phyloP scores from a whole-genome alignment of 2,797 vertebrate species.

The Fistularia tabacaria region DNA sequence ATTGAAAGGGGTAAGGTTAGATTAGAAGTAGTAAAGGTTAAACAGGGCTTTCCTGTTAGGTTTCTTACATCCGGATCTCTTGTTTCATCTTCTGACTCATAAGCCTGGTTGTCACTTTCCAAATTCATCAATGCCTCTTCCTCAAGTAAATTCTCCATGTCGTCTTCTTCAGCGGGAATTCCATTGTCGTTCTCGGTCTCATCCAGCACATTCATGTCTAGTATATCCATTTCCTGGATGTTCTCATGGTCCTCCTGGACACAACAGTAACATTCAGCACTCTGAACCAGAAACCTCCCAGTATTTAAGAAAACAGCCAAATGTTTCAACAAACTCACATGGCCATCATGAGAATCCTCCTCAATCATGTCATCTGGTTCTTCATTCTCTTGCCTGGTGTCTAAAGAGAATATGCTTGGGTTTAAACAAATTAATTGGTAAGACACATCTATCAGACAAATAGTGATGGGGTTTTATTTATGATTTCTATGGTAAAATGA shows the following conservation, averaged over 20 bases:
- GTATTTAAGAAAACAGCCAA: not conserved
- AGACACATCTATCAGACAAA: no score
- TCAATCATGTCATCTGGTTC: conserved; percentile 85
- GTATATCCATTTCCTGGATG: conserved; percentile 86
- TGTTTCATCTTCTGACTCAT: conserved; percentile 42
- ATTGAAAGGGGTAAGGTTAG: not conserved
- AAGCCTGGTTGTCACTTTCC: conserved; percentile 29
- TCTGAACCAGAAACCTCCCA: not conserved
- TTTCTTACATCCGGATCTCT: conserved; percentile 45
- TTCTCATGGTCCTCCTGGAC: conserved; percentile 77
- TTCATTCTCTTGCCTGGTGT: conserved; percentile 79
- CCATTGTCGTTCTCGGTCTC: conserved; percentile 84
- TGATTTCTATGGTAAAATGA: no score
- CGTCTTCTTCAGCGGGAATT: conserved; percentile 71
- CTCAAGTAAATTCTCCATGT: conserved; percentile 65
- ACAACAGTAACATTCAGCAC: not conserved
- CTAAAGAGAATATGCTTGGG: conserved; percentile 53
- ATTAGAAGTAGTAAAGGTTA: not conserved
- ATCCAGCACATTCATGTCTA: conserved; percentile 86
- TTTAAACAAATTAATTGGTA: conserved; percentile 5
- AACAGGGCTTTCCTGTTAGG: not conserved
- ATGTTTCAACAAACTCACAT: conserved; percentile 70
- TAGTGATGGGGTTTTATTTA: no score
- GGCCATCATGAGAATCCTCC: conserved; percentile 85
- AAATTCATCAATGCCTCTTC: conserved; percentile 52